A percentile compares a stretch with the other conserved stretches of the same genome.
These are phyloP conservation scores for Cranoglanis bouderius DNA, from an alignment of 2,113 vertebrate species.

Conservation along the genomic window DNA sequence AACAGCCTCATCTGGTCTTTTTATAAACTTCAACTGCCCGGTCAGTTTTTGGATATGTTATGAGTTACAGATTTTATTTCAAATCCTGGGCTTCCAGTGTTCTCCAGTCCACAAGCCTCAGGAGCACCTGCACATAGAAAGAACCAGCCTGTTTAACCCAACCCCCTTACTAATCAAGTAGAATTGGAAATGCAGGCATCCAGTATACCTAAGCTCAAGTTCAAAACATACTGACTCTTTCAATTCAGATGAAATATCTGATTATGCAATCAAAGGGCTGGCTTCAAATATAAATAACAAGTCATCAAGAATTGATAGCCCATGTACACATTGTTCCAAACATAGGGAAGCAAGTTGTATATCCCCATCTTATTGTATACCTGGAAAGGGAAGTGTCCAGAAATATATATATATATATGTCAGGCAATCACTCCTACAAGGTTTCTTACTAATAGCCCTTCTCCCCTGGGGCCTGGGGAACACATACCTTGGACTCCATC, in stretches of 20 bases:
- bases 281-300: conserved; percentile 55
- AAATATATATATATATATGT: conserved; percentile 83
- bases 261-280: conserved; percentile 48
- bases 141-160: conserved; percentile 19
- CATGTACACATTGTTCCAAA: conserved; percentile 68
- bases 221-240: conserved; percentile 79
- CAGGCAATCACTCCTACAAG: conserved; percentile 88
- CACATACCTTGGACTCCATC: conserved; percentile 81
- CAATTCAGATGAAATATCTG: conserved; percentile 50
- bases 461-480: conserved; percentile 69
- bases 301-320: conserved; percentile 68
- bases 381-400: conserved; percentile 80
- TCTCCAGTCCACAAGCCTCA: conserved; percentile 61
- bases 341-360: conserved; percentile 73
- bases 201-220: conserved; percentile 86
- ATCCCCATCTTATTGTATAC: conserved; percentile 78
- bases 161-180: conserved; percentile 77
- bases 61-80: not conserved
- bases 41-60: not conserved
- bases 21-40: not conserved
- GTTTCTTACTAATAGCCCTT: conserved; percentile 67
- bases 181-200: conserved; percentile 87
- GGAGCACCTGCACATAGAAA: conserved; percentile 34
- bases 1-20: not conserved
- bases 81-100: conserved; percentile 37